Percentiles rank a stretch among this genome's conserved stretches.
Evolutionary conservation across 2,888 invertebrate species (phyloP).

Genomic region (Calameuta filiformis): DNA sequence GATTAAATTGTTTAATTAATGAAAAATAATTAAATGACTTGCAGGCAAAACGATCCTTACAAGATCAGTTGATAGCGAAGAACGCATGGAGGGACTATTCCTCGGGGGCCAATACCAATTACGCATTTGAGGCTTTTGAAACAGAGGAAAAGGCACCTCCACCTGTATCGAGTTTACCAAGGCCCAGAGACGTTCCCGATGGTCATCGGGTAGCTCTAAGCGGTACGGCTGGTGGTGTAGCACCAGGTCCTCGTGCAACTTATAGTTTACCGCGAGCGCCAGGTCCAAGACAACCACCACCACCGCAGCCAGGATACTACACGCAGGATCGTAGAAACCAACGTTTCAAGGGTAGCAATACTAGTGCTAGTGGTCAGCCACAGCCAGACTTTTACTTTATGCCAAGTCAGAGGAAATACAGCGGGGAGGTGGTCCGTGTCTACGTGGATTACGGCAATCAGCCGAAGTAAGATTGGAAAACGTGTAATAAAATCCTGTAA

Average conservation of each 20-base stretch:
- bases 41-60: slow-evolving; percentile 42
- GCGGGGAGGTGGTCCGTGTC: slow-evolving; percentile 88
- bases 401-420: slow-evolving; percentile 94
- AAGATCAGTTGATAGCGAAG: slow-evolving; percentile 86
- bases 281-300: slow-evolving; percentile 66
- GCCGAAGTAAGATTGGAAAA: slow-evolving; percentile 67
- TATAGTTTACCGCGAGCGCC: slow-evolving; percentile 82
- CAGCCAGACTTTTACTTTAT: slow-evolving; percentile 94
- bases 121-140: slow-evolving; percentile 90
- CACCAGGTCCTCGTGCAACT: slow-evolving; percentile 75
- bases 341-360: slow-evolving; percentile 41
- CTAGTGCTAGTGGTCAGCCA: slow-evolving; percentile 33
- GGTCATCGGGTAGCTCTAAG: slow-evolving; percentile 21
- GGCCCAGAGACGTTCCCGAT: slow-evolving; percentile 48
- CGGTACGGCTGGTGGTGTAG: slow-evolving; percentile 69
- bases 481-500: slow-evolving; percentile 1
- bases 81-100: slow-evolving; percentile 92
- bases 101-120: slow-evolving; percentile 81
- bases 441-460: slow-evolving; percentile 85
- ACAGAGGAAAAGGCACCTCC: slow-evolving; percentile 77
- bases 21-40: not conserved
- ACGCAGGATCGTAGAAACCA: slow-evolving; percentile 69
- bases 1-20: not conserved
- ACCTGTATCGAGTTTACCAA: slow-evolving; percentile 59
- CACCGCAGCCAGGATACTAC: slow-evolving; percentile 67